These are phyloP conservation scores for Halyomorpha halys DNA, from an alignment of 1,140 invertebrate species.

Conservation along the genomic window DNA sequence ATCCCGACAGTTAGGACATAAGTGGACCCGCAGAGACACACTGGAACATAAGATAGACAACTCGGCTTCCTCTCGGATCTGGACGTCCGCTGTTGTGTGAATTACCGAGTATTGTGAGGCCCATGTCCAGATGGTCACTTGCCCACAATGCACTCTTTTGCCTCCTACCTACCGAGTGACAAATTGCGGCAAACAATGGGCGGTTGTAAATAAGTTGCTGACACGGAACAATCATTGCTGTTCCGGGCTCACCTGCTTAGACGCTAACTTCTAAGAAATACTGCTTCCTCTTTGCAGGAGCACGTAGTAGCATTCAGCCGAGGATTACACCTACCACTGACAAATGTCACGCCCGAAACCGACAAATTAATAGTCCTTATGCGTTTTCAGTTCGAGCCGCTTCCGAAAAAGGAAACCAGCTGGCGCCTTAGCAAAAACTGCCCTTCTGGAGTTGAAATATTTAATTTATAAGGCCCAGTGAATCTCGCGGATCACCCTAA, in stretches of 20 bases:
- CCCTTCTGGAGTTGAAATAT: too few relatives aligned
- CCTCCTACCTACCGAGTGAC: not conserved
- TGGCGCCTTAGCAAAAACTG: too few relatives aligned
- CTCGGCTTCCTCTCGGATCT: too few relatives aligned
- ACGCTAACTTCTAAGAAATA: slow-evolving; percentile 7
- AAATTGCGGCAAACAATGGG: slow-evolving; percentile 7
- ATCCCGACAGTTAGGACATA: too few relatives aligned
- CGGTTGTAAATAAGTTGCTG: not conserved
- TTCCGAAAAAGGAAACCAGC: too few relatives aligned
- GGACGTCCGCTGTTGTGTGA: not conserved
- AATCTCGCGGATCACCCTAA: too few relatives aligned
- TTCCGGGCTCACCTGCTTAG: slow-evolving; percentile 12
- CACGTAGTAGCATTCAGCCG: slow-evolving; percentile 10
- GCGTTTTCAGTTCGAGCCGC: too few relatives aligned
- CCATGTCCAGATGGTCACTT: not conserved
- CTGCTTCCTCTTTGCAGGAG: slow-evolving; percentile 8
- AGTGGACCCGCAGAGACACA: too few relatives aligned
- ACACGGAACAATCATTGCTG: slow-evolving; percentile 1
- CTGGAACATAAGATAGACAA: too few relatives aligned
- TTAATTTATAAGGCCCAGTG: too few relatives aligned
- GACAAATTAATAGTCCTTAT: too few relatives aligned
- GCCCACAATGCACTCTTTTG: not conserved
- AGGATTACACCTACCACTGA: not conserved
- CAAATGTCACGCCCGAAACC: not conserved
- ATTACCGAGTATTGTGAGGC: slow-evolving; percentile 11